Evolutionary conservation across 2,113 vertebrate genomes (phyloP).

Genomic region (Saccopteryx leptura): DNA sequence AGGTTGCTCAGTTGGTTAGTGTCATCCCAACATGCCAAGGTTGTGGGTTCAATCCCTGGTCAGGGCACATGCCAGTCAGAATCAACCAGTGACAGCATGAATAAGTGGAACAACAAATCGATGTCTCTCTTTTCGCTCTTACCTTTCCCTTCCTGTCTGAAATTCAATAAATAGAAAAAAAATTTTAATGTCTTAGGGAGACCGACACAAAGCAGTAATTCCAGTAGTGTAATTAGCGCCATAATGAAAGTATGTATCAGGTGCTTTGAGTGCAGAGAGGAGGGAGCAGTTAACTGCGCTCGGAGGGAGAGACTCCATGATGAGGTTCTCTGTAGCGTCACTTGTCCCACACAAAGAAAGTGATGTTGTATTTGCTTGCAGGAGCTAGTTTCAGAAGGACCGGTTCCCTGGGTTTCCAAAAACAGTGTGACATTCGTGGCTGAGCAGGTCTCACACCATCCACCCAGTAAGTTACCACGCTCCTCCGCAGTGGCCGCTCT

Average conservation of each 20-base stretch:
- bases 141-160: background rate
- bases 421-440: slow-evolving; percentile 97
- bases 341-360: slow-evolving; percentile 46
- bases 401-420: slow-evolving; percentile 94
- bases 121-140: background rate
- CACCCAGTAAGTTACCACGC: slow-evolving; percentile 94
- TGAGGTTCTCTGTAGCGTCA: slow-evolving; percentile 4
- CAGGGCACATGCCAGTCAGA: too few species aligned
- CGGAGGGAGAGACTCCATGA: background rate
- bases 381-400: slow-evolving; percentile 96
- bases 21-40: too few species aligned
- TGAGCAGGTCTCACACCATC: slow-evolving; percentile 99
- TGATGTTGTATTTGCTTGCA: slow-evolving; percentile 80
- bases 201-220: background rate
- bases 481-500: background rate
- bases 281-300: background rate
- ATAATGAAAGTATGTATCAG: background rate
- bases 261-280: background rate
- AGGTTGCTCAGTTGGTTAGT: background rate
- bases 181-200: background rate
- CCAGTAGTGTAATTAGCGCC: background rate
- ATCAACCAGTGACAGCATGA: too few species aligned
- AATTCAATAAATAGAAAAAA: too few species aligned
- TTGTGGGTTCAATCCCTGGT: too few species aligned
- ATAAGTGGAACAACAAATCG: too few species aligned